Conservation (phyloP, 2,797 vertebrate species). For the Sebastes matsubarae region DNA sequence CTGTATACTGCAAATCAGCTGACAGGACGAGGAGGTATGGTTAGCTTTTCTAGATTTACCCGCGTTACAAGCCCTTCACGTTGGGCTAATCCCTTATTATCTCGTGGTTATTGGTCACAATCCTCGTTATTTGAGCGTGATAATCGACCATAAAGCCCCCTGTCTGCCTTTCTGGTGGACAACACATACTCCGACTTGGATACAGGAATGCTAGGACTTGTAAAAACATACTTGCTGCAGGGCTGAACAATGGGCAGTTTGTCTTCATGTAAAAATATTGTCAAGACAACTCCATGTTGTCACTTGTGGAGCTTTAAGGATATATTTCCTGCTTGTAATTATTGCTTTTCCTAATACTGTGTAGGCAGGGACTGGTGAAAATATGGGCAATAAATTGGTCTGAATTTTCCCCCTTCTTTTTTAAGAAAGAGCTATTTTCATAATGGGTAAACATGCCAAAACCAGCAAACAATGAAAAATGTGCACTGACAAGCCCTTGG, state of each 20-base stretch:
- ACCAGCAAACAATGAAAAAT: conserved; percentile 53
- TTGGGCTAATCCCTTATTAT: conserved; percentile 37
- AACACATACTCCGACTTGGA: conserved; percentile 30
- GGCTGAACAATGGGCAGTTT: conserved; percentile 64
- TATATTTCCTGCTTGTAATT: background rate
- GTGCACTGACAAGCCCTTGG: conserved; percentile 58
- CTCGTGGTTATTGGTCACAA: conserved; percentile 39
- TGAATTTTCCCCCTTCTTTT: background rate
- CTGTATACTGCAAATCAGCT: conserved; percentile 63
- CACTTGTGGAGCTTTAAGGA: background rate
- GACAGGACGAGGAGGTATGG: conserved; percentile 37
- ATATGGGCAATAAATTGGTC: background rate
- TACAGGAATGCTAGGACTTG: conserved; percentile 59
- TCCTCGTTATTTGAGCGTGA: conserved; percentile 23
- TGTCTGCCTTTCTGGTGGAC: conserved; percentile 20
- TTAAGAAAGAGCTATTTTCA: conserved; percentile 16
- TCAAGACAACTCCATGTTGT: conserved; percentile 7
- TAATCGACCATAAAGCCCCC: conserved; percentile 9
- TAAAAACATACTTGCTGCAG: conserved; percentile 54
- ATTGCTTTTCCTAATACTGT: conserved; percentile 11
- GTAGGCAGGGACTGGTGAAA: background rate
- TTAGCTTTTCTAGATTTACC: conserved; percentile 35
- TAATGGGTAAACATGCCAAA: conserved; percentile 30
- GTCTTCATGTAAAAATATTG: conserved; percentile 38
- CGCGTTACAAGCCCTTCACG: conserved; percentile 21